Evolutionary conservation across 2,888 invertebrate species (phyloP), one percentile per base, ranked within the genome.

Genomic region (Nowickia ferox): DNA sequence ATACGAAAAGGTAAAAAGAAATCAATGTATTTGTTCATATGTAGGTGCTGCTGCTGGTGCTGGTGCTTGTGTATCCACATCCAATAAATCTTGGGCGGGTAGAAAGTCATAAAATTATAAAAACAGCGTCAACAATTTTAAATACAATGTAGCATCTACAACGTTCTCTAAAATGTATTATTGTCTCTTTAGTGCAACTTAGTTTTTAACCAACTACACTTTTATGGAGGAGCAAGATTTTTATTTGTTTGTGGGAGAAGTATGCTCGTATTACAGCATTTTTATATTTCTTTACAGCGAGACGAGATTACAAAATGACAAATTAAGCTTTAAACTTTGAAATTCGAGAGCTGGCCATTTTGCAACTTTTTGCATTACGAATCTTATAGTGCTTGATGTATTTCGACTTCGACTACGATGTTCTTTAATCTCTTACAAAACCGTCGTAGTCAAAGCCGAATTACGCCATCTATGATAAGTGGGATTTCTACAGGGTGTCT

Each of bases 81-180:
- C 11, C 57, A 13, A 77, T 71, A 69, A 83, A 83, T 83, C 65
- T 77, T 83, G 61, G 81, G 53, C 68, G 75, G 69, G 46, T 66
- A 72, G 61, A 75, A 71, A 76, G 76, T 65, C 63, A 65, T 82
- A 76, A 71, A 82, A 76, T 61, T 68, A 68, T 19, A 89, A 86
- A 88, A 88, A 71, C 71, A 77, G n/a, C 65, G 57, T 83, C 55
- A 63, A 71, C 55, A 76, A 57, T 76, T 48, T 65, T 76, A 57
- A 48, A 76, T 71, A 71, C 53, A 42, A 30, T 69, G 30, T 59
- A 68, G 40, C 17, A 48, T 51, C 19, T 22, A 53, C 30, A 66
- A 38, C 6, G 51, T 15, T 66, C 13, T 68, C 68, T 9, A 44
- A 65, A 65, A 71, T 53, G 38, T 63, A 30, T 61, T 51, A 71